A percentile compares a stretch with the other conserved stretches of the same genome.
phyloP scores from a whole-genome alignment of 1,140 invertebrate species.

The Drosophila sechellia region DNA sequence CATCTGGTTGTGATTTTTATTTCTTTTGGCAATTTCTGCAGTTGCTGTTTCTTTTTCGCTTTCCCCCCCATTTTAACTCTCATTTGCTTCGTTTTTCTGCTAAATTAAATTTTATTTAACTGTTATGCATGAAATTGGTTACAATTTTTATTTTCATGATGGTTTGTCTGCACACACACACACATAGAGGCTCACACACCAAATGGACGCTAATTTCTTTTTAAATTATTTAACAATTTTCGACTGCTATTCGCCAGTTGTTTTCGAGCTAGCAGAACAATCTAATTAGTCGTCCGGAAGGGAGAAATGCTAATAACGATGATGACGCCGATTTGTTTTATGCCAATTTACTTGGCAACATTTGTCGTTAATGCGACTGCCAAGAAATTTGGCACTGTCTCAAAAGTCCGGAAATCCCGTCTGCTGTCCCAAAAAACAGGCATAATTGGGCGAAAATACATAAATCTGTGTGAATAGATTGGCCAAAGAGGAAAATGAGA shows the following conservation, averaged over 20 bases:
- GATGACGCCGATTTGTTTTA: slow-evolving; percentile 75
- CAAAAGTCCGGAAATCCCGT: slow-evolving; percentile 6
- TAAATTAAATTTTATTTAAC: slow-evolving; percentile 82
- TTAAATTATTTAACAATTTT: slow-evolving; percentile 82
- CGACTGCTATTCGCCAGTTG: slow-evolving; percentile 41
- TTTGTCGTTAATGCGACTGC: slow-evolving; percentile 74
- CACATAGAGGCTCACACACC: slow-evolving; percentile 8
- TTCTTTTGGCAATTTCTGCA: slow-evolving; percentile 52
- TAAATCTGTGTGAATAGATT: slow-evolving; percentile 64
- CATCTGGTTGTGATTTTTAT: slow-evolving; percentile 49
- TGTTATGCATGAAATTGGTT: slow-evolving; percentile 75
- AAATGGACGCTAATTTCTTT: slow-evolving; percentile 78
- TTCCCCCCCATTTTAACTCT: slow-evolving; percentile 37
- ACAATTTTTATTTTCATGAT: slow-evolving; percentile 70
- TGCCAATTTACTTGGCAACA: slow-evolving; percentile 77
- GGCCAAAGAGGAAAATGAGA: slow-evolving; percentile 8
- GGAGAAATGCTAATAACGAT: slow-evolving; percentile 48
- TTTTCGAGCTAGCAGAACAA: slow-evolving; percentile 50
- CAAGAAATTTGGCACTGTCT: slow-evolving; percentile 68
- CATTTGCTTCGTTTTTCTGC: slow-evolving; percentile 63
- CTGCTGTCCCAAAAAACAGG: slow-evolving; percentile 39
- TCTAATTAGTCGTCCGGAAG: slow-evolving; percentile 60
- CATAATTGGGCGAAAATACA: slow-evolving; percentile 72
- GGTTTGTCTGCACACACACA: slow-evolving; percentile 46
- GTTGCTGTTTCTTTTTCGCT: slow-evolving; percentile 30